Percentiles rank a stretch among this genome's conserved stretches.
phyloP scores from a whole-genome alignment of 2,888 invertebrate species.

The Lepidocyrtinus sp. region DNA sequence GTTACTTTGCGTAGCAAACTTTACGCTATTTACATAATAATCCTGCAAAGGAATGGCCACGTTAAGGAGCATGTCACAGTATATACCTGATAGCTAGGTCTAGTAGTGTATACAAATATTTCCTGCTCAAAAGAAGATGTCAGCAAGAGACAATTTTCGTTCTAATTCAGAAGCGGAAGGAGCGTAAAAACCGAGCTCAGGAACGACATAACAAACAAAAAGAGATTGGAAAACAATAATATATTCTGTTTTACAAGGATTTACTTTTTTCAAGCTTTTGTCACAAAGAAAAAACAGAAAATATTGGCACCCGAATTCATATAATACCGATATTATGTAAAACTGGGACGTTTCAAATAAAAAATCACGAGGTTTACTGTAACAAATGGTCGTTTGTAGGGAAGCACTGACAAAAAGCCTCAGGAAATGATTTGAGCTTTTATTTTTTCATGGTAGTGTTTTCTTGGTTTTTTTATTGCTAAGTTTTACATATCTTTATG shows the following conservation, averaged over 20 bases:
- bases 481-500: background rate
- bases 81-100: background rate
- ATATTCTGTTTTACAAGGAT: conserved; percentile 23
- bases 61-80: background rate
- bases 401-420: background rate
- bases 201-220: background rate
- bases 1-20: background rate
- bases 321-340: conserved; percentile 6
- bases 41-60: background rate
- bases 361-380: background rate
- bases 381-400: background rate
- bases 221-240: background rate
- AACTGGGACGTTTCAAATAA: background rate
- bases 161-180: background rate
- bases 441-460: background rate
- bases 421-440: conserved; percentile 2
- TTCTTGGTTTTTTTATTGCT: conserved; percentile 6
- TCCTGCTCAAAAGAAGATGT: conserved; percentile 1
- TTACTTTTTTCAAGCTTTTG: conserved; percentile 50
- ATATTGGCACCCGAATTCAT: background rate
- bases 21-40: no score
- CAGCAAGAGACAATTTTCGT: background rate
- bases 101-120: background rate
- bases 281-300: conserved; percentile 47
- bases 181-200: conserved; percentile 5